A percentile compares a stretch with the other conserved stretches of the same genome.
Evolutionary conservation across 2,888 invertebrate species (phyloP).

Genomic region (Ganaspis brasiliensis): DNA sequence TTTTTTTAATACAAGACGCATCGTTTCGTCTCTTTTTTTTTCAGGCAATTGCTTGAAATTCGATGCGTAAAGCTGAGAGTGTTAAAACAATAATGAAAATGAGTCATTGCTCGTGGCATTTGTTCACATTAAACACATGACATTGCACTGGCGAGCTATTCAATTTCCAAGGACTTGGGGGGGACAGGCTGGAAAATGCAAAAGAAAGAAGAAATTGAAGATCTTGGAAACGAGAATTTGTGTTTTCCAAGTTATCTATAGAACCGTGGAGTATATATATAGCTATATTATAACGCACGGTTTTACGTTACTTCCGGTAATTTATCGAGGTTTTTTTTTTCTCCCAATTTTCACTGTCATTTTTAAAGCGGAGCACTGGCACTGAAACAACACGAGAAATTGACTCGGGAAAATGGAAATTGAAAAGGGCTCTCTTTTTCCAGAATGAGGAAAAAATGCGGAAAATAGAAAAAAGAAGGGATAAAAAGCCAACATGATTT

Average conservation of each 20-base stretch:
- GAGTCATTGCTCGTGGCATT: slow-evolving; percentile 51
- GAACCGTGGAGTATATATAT: slow-evolving; percentile 53
- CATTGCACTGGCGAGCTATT: not conserved
- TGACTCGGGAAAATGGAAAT: slow-evolving; percentile 52
- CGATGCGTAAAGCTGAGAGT: slow-evolving; percentile 3
- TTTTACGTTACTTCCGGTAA: slow-evolving; percentile 81
- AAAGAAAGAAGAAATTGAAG: slow-evolving; percentile 14
- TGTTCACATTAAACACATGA: slow-evolving; percentile 31
- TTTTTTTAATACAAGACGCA: not conserved
- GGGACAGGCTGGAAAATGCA: slow-evolving; percentile 21
- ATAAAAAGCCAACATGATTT: slow-evolving; percentile 76
- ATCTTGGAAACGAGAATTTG: slow-evolving; percentile 60
- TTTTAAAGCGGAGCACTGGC: slow-evolving; percentile 61
- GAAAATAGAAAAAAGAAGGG: slow-evolving; percentile 53
- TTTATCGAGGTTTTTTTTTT: slow-evolving; percentile 70
- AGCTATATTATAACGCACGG: slow-evolving; percentile 55
- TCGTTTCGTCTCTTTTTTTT: not conserved
- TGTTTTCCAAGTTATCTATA: slow-evolving; percentile 72
- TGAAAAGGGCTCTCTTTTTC: too few species aligned
- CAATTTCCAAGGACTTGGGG: slow-evolving; percentile 41
- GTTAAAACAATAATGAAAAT: slow-evolving; percentile 46
- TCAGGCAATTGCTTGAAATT: not conserved
- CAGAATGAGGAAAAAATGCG: slow-evolving; percentile 55
- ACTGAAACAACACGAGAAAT: slow-evolving; percentile 52
- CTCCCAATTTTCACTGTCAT: slow-evolving; percentile 70